Evolutionary conservation across 2,888 invertebrate genomes (phyloP).

Genomic region (Amphipyra berbera): DNA sequence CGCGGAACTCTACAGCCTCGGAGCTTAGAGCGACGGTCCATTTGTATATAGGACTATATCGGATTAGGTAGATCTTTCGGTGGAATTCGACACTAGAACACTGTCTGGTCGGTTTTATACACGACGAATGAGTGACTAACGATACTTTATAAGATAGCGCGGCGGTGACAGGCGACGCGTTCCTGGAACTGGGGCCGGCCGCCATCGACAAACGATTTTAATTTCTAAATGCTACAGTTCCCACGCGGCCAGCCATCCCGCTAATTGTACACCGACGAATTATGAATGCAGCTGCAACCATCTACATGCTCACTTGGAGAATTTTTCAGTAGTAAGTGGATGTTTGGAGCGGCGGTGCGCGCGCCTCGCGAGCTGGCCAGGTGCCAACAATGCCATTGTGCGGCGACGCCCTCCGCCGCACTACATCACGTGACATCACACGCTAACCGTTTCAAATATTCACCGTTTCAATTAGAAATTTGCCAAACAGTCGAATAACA

Average conservation of each 20-base stretch:
- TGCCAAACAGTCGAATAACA: constrained; percentile 73
- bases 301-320: constrained; percentile 7
- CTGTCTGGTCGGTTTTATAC: constrained; percentile 46
- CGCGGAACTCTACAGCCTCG: constrained; percentile 62
- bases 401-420: constrained; percentile 35
- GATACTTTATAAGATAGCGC: constrained; percentile 40
- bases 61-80: constrained; percentile 30
- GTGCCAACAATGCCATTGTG: constrained; percentile 68
- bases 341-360: constrained; percentile 22
- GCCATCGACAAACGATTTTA: constrained; percentile 13
- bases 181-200: constrained; percentile 37
- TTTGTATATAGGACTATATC: constrained; percentile 24
- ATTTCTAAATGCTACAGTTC: constrained; percentile 28
- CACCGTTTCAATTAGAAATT: constrained; percentile 77
- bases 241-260: constrained; percentile 24
- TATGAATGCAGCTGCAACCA: constrained; percentile 32
- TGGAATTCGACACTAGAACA: constrained; percentile 53
- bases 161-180: constrained; percentile 20
- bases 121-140: constrained; percentile 54
- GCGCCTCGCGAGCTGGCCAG: constrained; percentile 58
- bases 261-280: constrained; percentile 3
- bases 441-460: constrained; percentile 68
- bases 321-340: constrained; percentile 50
- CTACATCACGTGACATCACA: constrained; percentile 65
- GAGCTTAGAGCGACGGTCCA: constrained; percentile 17